Percentiles rank a stretch among this genome's conserved stretches.
phyloP scores from a whole-genome alignment of 2,113 vertebrate species.

The Triplophysa dalaica region DNA sequence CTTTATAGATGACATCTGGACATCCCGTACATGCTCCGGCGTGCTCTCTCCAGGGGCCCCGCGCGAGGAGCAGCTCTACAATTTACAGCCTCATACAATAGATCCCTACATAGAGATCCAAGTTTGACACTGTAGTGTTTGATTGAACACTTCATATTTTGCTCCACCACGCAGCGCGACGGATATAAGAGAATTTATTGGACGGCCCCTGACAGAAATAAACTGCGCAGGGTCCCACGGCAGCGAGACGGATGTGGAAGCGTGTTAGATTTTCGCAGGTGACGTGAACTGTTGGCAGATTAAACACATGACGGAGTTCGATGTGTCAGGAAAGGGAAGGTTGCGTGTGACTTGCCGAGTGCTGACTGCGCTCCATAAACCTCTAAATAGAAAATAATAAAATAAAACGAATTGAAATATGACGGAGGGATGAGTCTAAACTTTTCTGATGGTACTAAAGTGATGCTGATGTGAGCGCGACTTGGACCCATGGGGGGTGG shows the following conservation, averaged over 20 bases:
- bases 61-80: slow-evolving; percentile 6
- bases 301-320: slow-evolving; percentile 23
- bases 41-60: background rate
- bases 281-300: slow-evolving; percentile 43
- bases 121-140: slow-evolving; percentile 38
- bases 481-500: no score
- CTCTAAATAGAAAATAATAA: background rate
- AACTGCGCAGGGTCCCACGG: slow-evolving; percentile 44
- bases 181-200: slow-evolving; percentile 41
- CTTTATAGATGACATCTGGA: background rate
- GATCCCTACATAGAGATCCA: slow-evolving; percentile 32
- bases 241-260: slow-evolving; percentile 24
- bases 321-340: slow-evolving; percentile 25
- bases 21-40: background rate
- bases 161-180: slow-evolving; percentile 32
- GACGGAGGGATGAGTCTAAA: background rate
- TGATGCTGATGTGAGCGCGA: no score
- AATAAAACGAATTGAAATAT: background rate
- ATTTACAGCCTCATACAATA: slow-evolving; percentile 42
- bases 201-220: slow-evolving; percentile 42
- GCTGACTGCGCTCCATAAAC: slow-evolving; percentile 6
- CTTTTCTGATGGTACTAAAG: no score
- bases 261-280: slow-evolving; percentile 42
- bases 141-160: slow-evolving; percentile 56
- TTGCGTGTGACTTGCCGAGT: slow-evolving; percentile 10